A percentile compares a stretch with the other conserved stretches of the same genome.
phyloP scores from a whole-genome alignment of 2,888 invertebrate species.

The Drosophila kuntzei region DNA sequence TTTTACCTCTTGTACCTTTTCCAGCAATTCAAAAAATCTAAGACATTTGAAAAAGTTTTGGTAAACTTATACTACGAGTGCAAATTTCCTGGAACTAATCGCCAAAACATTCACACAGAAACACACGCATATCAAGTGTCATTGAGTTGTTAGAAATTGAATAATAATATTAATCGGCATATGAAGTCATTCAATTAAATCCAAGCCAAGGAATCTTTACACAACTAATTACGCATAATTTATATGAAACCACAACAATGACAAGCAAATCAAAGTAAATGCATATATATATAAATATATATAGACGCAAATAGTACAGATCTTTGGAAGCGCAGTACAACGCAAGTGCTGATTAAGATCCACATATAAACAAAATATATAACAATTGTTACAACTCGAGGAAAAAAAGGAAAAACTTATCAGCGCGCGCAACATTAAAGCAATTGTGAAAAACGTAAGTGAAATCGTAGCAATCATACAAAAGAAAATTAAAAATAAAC shows the following conservation, averaged over 20 bases:
- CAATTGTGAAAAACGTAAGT: conserved; percentile 54
- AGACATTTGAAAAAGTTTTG: conserved; percentile 51
- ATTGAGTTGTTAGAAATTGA: conserved; percentile 34
- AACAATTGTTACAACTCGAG: conserved; percentile 19
- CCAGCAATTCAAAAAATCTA: conserved; percentile 14
- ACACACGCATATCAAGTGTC: conserved; percentile 11
- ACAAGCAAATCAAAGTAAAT: conserved; percentile 24
- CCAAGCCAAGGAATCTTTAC: conserved; percentile 32
- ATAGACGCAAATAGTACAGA: conserved; percentile 19
- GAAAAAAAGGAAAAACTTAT: conserved; percentile 38
- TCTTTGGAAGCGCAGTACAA: conserved; percentile 31
- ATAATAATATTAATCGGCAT: conserved; percentile 14
- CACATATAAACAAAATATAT: conserved; percentile 14
- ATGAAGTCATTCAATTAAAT: conserved; percentile 12
- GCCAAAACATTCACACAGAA: conserved; percentile 7
- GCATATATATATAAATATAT: conserved; percentile 9
- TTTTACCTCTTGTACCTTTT: not conserved
- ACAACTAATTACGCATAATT: conserved; percentile 48
- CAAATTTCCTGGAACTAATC: conserved; percentile 55
- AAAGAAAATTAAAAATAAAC: not conserved
- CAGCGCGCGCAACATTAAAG: conserved; percentile 36
- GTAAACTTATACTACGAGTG: conserved; percentile 27
- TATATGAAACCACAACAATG: conserved; percentile 43
- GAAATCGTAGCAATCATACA: conserved; percentile 44
- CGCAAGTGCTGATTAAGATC: conserved; percentile 43